Evolutionary conservation across 2,797 vertebrate species (phyloP).

Genomic region (Apodemus agrarius): DNA sequence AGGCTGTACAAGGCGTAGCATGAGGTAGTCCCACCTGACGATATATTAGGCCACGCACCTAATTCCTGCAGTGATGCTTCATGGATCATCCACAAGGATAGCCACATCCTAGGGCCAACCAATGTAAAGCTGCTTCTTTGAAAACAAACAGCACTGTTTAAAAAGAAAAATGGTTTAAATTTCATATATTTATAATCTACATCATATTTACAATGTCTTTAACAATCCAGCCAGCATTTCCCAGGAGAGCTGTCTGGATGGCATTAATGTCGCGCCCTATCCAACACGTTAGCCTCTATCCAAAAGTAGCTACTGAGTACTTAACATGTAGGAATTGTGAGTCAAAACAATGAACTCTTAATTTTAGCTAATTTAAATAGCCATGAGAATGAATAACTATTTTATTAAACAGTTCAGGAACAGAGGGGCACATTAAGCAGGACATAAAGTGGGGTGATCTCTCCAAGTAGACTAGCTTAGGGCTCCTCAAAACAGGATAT

Average conservation of each 20-base stretch:
- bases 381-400: not conserved
- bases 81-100: too few relatives aligned
- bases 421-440: not conserved
- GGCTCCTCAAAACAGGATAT: not conserved
- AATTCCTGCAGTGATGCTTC: not conserved
- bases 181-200: not conserved
- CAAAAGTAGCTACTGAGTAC: not conserved
- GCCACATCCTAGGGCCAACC: not conserved
- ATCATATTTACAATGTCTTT: not conserved
- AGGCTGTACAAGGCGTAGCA: not conserved
- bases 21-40: not conserved
- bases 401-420: not conserved
- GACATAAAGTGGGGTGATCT: too few relatives aligned
- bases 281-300: not conserved
- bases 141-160: not conserved
- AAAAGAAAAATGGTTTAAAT: not conserved
- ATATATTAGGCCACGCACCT: not conserved
- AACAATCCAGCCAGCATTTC: not conserved
- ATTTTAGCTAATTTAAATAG: conserved; percentile 3
- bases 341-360: not conserved
- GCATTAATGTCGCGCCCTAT: not conserved
- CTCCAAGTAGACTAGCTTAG: not conserved
- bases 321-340: not conserved
- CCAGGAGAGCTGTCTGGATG: not conserved
- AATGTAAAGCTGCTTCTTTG: not conserved